A percentile compares a stretch with the other conserved stretches of the same genome.
These are phyloP conservation scores for Thecocarcelia acutangulata DNA, from an alignment of 2,888 invertebrate species.

Conservation along the genomic window DNA sequence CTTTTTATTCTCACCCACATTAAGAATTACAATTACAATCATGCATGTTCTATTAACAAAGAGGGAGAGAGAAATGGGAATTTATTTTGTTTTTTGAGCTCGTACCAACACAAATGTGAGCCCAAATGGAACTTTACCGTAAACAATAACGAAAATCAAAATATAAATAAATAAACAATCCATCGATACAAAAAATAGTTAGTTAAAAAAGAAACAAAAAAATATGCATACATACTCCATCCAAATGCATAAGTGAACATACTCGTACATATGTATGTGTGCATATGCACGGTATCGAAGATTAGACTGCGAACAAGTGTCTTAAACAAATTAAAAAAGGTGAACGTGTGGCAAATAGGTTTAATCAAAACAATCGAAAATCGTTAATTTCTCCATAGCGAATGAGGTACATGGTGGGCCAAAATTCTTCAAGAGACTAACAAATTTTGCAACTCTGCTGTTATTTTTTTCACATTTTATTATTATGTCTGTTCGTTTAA, in stretches of 20 bases:
- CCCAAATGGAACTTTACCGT: conserved; percentile 60
- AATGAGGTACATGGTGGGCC: no score
- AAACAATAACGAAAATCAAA: conserved; percentile 56
- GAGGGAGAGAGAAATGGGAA: neutral
- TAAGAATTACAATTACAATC: conserved; percentile 38
- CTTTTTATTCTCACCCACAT: conserved; percentile 29
- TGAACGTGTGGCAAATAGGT: conserved; percentile 42
- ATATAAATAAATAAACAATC: conserved; percentile 58
- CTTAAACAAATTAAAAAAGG: conserved; percentile 50
- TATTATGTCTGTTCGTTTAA: no score
- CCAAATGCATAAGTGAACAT: no score
- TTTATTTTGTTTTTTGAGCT: conserved; percentile 4
- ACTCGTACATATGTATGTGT: no score
- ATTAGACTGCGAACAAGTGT: conserved; percentile 61
- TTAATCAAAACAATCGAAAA: conserved; percentile 36
- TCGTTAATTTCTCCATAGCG: neutral
- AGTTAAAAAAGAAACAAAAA: no score
- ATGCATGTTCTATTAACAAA: neutral
- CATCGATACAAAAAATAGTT: conserved; percentile 3
- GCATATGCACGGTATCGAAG: conserved; percentile 17
- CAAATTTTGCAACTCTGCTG: no score
- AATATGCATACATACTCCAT: no score
- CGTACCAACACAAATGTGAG: conserved; percentile 5
- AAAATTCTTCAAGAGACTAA: no score
- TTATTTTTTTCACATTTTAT: no score